phyloP scores from a whole-genome alignment of 2,797 vertebrate species.

The Enteromius paludinosus region DNA sequence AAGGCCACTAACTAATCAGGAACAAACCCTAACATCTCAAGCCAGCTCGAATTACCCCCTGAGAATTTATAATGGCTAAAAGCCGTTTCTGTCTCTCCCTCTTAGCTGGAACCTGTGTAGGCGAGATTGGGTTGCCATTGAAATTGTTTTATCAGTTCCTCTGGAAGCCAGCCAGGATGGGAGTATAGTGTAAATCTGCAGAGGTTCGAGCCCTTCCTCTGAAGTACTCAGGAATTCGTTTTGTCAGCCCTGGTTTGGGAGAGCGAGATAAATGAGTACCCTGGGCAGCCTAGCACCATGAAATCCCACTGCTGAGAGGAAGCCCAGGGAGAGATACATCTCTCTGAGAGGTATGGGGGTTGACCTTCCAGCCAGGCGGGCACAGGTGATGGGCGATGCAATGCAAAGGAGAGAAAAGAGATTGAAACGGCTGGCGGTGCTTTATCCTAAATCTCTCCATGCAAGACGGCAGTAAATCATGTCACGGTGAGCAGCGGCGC shows the following conservation, averaged over 20 bases:
- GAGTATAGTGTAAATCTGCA: conserved; percentile 65
- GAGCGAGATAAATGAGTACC: conserved; percentile 62
- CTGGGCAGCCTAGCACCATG: conserved; percentile 25
- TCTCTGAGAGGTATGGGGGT: conserved; percentile 49
- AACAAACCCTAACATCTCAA: conserved; percentile 63
- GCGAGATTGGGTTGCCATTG: conserved; percentile 68
- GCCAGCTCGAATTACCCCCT: conserved; percentile 57
- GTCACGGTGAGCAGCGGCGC: conserved; percentile 3
- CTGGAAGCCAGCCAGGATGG: conserved; percentile 64
- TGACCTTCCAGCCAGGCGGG: conserved; percentile 17
- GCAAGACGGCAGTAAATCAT: conserved; percentile 54
- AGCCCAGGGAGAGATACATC: conserved; percentile 18
- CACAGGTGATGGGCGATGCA: conserved; percentile 55
- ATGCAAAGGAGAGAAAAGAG: conserved; percentile 57
- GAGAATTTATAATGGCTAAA: conserved; percentile 69
- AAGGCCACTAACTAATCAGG: conserved; percentile 67
- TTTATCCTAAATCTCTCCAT: conserved; percentile 55
- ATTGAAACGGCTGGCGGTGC: conserved; percentile 51
- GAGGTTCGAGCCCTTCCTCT: conserved; percentile 59
- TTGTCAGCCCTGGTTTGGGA: conserved; percentile 62
- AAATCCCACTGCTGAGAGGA: conserved; percentile 28
- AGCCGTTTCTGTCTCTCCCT: conserved; percentile 55
- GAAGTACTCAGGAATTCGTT: conserved; percentile 65
- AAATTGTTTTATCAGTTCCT: conserved; percentile 71
- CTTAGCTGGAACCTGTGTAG: conserved; percentile 58